Evolutionary conservation across 2,113 vertebrate genomes (phyloP).

Genomic region (Pampusana beccarii): DNA sequence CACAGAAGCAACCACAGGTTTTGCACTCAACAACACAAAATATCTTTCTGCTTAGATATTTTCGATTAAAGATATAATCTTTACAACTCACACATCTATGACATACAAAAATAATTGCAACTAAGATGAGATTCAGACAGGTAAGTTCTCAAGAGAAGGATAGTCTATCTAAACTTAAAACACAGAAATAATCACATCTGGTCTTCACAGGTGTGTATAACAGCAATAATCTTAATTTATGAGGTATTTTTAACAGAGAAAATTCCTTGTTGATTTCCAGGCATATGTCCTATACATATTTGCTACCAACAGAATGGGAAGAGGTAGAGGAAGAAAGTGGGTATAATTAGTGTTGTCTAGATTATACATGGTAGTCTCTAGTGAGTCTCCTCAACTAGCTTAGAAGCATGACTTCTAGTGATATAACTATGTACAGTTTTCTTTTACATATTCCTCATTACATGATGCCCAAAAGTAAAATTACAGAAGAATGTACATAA

Average conservation of each 20-base stretch:
- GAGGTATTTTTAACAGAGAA: not conserved
- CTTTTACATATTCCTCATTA: not conserved
- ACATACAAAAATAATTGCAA: not conserved
- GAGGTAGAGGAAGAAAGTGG: not conserved
- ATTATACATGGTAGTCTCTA: not conserved
- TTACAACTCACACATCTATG: not conserved
- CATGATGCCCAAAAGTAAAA: not conserved
- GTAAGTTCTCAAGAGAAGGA: not conserved
- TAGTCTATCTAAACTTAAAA: not conserved
- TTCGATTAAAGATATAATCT: constrained; percentile 2
- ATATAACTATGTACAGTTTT: not conserved
- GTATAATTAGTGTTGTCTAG: not conserved
- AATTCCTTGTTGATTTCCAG: not conserved
- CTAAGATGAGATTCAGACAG: not conserved
- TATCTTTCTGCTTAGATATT: constrained; percentile 13
- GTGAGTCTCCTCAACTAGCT: not conserved
- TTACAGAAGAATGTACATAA: not conserved
- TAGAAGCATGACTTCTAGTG: not conserved
- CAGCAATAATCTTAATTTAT: not conserved
- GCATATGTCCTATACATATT: not conserved
- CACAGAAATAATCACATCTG: not conserved
- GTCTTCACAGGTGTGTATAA: not conserved
- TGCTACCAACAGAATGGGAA: not conserved
- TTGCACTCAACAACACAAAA: constrained; percentile 8
- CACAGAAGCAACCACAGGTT: not conserved